Evolutionary conservation across 1,140 invertebrate genomes (phyloP).

Genomic region (Dreissena polymorpha): DNA sequence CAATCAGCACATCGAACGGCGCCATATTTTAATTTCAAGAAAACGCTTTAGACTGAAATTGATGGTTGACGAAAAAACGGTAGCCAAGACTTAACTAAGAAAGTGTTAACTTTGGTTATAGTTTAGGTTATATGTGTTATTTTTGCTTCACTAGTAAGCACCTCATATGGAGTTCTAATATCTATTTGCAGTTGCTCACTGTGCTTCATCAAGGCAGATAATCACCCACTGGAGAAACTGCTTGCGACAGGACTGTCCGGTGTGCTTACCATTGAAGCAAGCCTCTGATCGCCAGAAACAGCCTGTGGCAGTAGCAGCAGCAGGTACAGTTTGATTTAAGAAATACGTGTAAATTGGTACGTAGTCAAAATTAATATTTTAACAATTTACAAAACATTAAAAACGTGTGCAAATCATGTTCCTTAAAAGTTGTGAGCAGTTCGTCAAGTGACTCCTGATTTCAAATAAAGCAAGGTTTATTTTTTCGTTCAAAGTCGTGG

Average conservation of each 20-base stretch:
- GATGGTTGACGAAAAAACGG: too few relatives aligned
- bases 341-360: background rate
- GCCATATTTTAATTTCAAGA: too few relatives aligned
- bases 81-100: too few relatives aligned
- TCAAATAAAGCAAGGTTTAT: background rate
- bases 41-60: too few relatives aligned
- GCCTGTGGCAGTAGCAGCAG: slow-evolving; percentile 54
- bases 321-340: background rate
- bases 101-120: background rate
- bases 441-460: background rate
- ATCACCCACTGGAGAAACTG: slow-evolving; percentile 99
- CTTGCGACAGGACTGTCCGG: slow-evolving; percentile 95
- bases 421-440: background rate
- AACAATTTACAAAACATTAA: background rate
- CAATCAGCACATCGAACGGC: too few relatives aligned
- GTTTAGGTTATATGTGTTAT: background rate
- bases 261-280: slow-evolving; percentile 98
- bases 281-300: slow-evolving; percentile 88
- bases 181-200: slow-evolving; percentile 86
- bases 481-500: too few relatives aligned
- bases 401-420: background rate
- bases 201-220: slow-evolving; percentile 98
- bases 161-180: background rate
- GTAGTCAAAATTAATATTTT: background rate
- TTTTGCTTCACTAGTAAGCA: background rate